A percentile compares a stretch with the other conserved stretches of the same genome.
phyloP scores from a whole-genome alignment of 2,888 invertebrate species.

The Clusia tigrina region DNA sequence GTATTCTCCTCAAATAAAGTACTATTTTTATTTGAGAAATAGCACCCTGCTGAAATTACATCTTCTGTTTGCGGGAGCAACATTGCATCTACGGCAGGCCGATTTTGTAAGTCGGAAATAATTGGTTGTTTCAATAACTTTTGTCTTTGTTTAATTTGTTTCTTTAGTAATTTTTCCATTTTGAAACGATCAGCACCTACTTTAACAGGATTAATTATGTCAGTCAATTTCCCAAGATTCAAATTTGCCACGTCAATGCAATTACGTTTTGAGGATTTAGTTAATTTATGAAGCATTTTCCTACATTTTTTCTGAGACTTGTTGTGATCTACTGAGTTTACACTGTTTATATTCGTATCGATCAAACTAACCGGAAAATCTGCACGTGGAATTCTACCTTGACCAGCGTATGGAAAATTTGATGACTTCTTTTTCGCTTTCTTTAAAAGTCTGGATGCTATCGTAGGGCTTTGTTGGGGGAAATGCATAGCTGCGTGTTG shows the following conservation, averaged over 20 bases:
- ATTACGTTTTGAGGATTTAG: constrained; percentile 34
- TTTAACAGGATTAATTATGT: constrained; percentile 28
- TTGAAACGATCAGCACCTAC: constrained; percentile 40
- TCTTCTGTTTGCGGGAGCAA: no score
- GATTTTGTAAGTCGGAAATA: not conserved
- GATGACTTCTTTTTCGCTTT: constrained; percentile 48
- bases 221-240: constrained; percentile 30
- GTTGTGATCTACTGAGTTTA: constrained; percentile 38
- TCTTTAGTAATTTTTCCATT: constrained; percentile 49
- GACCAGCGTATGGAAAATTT: not conserved
- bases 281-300: constrained; percentile 52
- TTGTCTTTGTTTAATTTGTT: constrained; percentile 53
- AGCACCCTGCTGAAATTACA: no score
- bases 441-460: constrained; percentile 36
- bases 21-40: not conserved
- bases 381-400: not conserved
- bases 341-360: constrained; percentile 15
- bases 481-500: not conserved
- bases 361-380: not conserved
- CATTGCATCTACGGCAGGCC: not conserved
- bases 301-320: constrained; percentile 53
- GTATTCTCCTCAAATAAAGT: not conserved
- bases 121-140: constrained; percentile 42
- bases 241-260: not conserved
- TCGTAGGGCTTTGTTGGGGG: not conserved